A percentile compares a stretch with the other conserved stretches of the same genome.
Evolutionary conservation across 2,888 invertebrate species (phyloP).

Genomic region (Holacanthella duospinosa): DNA sequence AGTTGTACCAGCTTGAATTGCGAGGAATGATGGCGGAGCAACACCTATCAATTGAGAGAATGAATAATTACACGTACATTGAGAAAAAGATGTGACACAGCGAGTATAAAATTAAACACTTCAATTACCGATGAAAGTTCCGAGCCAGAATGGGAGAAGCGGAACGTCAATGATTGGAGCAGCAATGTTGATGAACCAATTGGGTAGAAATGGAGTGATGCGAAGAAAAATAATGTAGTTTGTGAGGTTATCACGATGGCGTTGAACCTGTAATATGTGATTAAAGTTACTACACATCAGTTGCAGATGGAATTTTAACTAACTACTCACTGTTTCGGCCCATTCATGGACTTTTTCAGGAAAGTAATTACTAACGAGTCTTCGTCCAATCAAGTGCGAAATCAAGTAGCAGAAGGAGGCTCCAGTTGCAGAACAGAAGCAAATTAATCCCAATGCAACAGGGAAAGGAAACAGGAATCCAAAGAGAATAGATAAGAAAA

Average conservation of each 20-base stretch:
- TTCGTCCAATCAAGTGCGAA: conserved; percentile 79
- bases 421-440: conserved; percentile 88
- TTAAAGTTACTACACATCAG: conserved; percentile 1
- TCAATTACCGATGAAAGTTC: conserved; percentile 78
- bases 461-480: conserved; percentile 94
- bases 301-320: background rate
- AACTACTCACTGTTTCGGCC: conserved; percentile 59
- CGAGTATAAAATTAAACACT: conserved; percentile 2
- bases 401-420: conserved; percentile 90
- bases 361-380: conserved; percentile 72
- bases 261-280: conserved; percentile 45
- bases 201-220: conserved; percentile 93
- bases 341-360: conserved; percentile 77
- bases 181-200: conserved; percentile 97
- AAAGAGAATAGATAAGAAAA: conserved; percentile 91
- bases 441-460: conserved; percentile 74
- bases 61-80: no score
- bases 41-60: conserved; percentile 74
- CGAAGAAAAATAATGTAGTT: conserved; percentile 95
- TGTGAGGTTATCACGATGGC: conserved; percentile 77
- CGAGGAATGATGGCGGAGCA: conserved; percentile 92
- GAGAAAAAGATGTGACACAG: background rate
- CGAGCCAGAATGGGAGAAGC: conserved; percentile 77
- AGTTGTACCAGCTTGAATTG: conserved; percentile 95
- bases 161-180: conserved; percentile 96